Evolutionary conservation across 53 echinoderm and acorn worm genomes (phyloP), one percentile per base, ranked within the genome.

Genomic region (Astropecten irregularis): DNA sequence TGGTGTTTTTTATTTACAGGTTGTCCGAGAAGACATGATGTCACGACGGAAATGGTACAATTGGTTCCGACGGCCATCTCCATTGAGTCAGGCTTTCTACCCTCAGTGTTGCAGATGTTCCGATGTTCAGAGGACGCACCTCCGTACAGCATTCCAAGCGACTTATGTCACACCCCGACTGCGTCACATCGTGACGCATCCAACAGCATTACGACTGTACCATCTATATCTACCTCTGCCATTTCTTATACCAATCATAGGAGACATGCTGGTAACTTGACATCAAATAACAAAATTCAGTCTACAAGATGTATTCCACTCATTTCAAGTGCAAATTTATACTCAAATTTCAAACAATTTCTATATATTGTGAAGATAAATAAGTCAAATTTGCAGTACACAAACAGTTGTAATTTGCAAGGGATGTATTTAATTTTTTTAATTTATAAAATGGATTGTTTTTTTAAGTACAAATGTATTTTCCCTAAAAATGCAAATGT

Each of bases 81-180:
- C n/a, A n/a, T n/a, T n/a, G n/a, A n/a, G n/a, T n/a, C 89, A 93
- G 40, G 56, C 59, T 9, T 93, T 96, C 66, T 96, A 91, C 85
- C 96, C 96, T 69, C 96, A 96, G 64, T 96, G 96, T 83, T 81
- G 16, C 23, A 63, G 70, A 37, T 96, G 96, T 32, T 91, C 93
- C 1, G 69, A 60, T 0, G 38, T 71, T n/a, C 96, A 96, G 76
- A 66, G 71, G 42, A 59, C 58, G 8, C 88, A 95, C 77, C 71
- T 94, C 29, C 66, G 86, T 15, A 64, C 68, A 23, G 65, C 83
- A 5, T 64, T 83, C 35, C 60, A 72, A 55, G 40, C 67, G 9
- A 74, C 69, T 42, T 34, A 13, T 33, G 10, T 51, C 3, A 23
- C 23, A 9, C 14, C 26, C 9, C 73, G 33, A 49, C 56, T 49